phyloP scores from a whole-genome alignment of 2,888 invertebrate species.

The Pteria penguin region DNA sequence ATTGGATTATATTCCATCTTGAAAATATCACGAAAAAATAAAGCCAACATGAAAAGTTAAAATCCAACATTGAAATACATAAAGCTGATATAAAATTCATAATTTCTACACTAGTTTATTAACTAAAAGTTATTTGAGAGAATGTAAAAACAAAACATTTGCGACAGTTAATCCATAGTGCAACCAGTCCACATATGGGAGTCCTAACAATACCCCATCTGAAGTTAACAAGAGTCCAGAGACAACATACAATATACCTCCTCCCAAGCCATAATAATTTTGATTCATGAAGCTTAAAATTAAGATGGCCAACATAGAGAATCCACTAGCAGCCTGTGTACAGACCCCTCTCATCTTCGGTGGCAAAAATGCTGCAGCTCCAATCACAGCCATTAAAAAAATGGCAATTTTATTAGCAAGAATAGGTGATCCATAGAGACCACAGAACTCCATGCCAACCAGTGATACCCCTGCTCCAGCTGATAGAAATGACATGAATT shows the following conservation, averaged over 20 bases:
- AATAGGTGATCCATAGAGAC: slow-evolving; percentile 50
- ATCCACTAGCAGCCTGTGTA: slow-evolving; percentile 68
- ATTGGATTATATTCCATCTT: too few species aligned
- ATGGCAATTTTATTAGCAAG: slow-evolving; percentile 64
- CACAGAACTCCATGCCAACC: slow-evolving; percentile 69
- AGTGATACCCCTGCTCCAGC: slow-evolving; percentile 68
- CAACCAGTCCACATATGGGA: slow-evolving; percentile 71
- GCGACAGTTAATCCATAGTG: slow-evolving; percentile 72
- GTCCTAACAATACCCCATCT: slow-evolving; percentile 60
- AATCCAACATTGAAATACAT: too few species aligned
- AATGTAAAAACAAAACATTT: slow-evolving; percentile 64
- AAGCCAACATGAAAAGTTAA: too few species aligned
- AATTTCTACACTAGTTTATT: too few species aligned
- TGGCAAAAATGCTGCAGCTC: slow-evolving; percentile 58
- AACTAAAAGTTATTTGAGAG: slow-evolving; percentile 41
- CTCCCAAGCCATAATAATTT: slow-evolving; percentile 67
- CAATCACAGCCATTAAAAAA: slow-evolving; percentile 54
- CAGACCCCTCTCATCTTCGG: slow-evolving; percentile 55
- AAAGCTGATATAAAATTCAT: too few species aligned
- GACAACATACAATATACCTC: slow-evolving; percentile 63
- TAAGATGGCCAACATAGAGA: slow-evolving; percentile 70
- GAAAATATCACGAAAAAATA: too few species aligned
- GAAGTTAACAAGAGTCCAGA: slow-evolving; percentile 68
- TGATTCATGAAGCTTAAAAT: slow-evolving; percentile 54
- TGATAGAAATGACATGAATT: slow-evolving; percentile 65